Conservation (phyloP, 2,113 vertebrate genomes). For the Platysternon megacephalum region DNA sequence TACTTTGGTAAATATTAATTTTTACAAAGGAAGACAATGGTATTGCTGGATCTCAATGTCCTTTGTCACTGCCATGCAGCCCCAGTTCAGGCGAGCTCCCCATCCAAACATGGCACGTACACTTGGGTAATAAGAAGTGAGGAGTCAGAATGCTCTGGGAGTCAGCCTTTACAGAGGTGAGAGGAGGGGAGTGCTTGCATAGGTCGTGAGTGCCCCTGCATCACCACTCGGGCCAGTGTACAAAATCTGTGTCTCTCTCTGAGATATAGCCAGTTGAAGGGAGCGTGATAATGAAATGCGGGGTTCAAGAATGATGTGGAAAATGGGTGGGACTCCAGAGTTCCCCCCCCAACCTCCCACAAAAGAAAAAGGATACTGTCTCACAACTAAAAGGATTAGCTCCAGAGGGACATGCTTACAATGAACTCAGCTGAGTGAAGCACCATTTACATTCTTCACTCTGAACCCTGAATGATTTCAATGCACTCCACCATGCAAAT, state of each 20-base stretch:
- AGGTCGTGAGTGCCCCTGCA: neutral
- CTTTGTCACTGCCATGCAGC: neutral
- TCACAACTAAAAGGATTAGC: neutral
- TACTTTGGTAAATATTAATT: constrained; percentile 33
- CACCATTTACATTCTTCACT: neutral
- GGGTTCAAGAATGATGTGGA: neutral
- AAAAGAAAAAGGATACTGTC: neutral
- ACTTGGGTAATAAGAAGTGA: neutral
- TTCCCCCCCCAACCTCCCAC: neutral
- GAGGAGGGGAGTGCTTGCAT: neutral
- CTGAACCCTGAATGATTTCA: neutral
- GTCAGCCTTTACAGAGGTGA: neutral
- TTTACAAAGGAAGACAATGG: neutral
- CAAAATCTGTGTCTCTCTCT: rapidly evolving
- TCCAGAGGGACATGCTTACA: neutral
- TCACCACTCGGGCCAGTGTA: neutral
- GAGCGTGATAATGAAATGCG: rapidly evolving
- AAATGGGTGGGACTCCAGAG: neutral
- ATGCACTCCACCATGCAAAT: neutral
- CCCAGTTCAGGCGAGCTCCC: neutral
- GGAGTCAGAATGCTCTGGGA: neutral
- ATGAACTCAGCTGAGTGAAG: neutral
- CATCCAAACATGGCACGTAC: neutral
- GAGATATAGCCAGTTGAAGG: neutral
- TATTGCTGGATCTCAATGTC: neutral